phyloP scores from a whole-genome alignment of 2,113 vertebrate genomes.

The Hippocampus mohnikei region DNA sequence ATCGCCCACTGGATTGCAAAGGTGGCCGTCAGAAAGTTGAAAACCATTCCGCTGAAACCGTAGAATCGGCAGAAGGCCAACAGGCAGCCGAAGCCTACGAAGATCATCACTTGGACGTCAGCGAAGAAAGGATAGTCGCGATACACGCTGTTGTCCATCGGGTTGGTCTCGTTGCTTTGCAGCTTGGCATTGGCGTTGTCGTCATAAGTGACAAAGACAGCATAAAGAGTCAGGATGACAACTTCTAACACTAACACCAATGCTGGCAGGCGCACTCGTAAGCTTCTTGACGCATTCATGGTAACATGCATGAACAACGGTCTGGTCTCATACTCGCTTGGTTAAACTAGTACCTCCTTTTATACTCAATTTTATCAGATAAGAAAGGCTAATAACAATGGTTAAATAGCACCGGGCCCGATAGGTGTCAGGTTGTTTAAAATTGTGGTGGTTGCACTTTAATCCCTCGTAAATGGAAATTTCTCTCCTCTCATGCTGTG shows the following conservation, averaged over 20 bases:
- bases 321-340: constrained; percentile 40
- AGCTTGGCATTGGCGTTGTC: constrained; percentile 50
- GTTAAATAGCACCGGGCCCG: constrained; percentile 12
- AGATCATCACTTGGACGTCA: constrained; percentile 81
- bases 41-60: constrained; percentile 74
- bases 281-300: constrained; percentile 43
- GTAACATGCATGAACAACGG: constrained; percentile 17
- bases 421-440: constrained; percentile 10
- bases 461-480: constrained; percentile 17
- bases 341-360: constrained; percentile 32
- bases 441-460: constrained; percentile 38
- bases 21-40: constrained; percentile 79
- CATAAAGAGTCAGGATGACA: constrained; percentile 65
- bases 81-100: constrained; percentile 79
- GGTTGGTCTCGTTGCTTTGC: constrained; percentile 48
- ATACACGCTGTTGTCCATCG: constrained; percentile 61
- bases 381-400: constrained; percentile 39
- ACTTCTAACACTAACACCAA: constrained; percentile 71
- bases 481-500: background rate
- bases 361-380: constrained; percentile 51
- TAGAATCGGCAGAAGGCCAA: constrained; percentile 77
- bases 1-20: constrained; percentile 80
- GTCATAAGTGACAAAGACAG: constrained; percentile 73
- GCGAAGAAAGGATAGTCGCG: constrained; percentile 76
- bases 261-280: constrained; percentile 65